Evolutionary conservation across 1,140 invertebrate species (phyloP).

Genomic region (Druon quercuslanigerum): DNA sequence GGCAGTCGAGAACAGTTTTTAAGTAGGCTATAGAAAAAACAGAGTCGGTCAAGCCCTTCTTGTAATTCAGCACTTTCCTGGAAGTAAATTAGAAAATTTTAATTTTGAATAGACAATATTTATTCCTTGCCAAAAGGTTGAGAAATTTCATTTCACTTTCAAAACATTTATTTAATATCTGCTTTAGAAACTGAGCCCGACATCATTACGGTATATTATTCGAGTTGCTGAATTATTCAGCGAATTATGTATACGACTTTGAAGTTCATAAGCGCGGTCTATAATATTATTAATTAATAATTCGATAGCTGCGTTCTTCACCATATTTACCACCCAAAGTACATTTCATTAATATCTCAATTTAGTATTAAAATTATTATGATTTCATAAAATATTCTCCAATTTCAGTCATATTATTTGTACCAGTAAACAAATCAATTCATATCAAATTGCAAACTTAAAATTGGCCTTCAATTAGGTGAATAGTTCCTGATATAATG

Average conservation of each 20-base stretch:
- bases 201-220: constrained; percentile 1
- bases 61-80: neutral
- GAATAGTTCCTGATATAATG: too few relatives aligned
- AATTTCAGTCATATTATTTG: too few relatives aligned
- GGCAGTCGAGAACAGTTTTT: neutral
- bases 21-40: neutral
- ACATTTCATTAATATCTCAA: neutral
- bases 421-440: too few relatives aligned
- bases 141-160: too few relatives aligned
- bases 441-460: too few relatives aligned
- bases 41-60: neutral
- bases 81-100: neutral
- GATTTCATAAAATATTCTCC: too few relatives aligned
- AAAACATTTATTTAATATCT: too few relatives aligned
- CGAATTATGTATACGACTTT: constrained; percentile 7
- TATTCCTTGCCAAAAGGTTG: too few relatives aligned
- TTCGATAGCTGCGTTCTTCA: neutral
- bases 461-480: too few relatives aligned
- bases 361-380: neutral
- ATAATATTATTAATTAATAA: constrained; percentile 21
- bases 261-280: neutral
- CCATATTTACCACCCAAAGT: neutral
- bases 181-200: neutral
- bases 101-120: neutral
- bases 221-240: neutral